Base-by-base conservation (phyloP, 2,113 vertebrate genomes). In the Haplochromis burtoni region DNA sequence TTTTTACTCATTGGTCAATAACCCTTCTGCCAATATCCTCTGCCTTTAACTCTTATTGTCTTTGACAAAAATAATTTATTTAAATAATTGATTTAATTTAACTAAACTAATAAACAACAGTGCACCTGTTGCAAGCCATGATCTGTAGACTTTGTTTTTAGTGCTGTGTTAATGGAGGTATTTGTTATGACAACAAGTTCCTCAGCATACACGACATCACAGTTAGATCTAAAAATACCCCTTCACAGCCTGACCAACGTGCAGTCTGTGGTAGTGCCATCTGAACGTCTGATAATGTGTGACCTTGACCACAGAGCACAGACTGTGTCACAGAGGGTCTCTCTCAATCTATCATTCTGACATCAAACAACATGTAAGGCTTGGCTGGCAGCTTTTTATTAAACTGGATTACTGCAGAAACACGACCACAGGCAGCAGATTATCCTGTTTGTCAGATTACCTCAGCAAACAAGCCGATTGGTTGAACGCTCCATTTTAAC, bases 131-230 rank as follows among this genome's bases (percentile, higher is more conserved):
- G 59, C 59, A 47, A 80, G 83, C 14, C 80, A 86, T 31, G 17
- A n/a, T 38, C 55, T 68, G 5, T 71, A 66, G 24, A 87, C 83
- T 83, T 84, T 81, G 57, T 76, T 76, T 82, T 63, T 33, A 29
- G 21, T 26, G 38, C 59, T 80, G 57, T 79, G 71, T 88, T 82
- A 92, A 91, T 87, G 81, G 85, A 87, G 45, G 66, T 54, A 81
- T 91, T 87, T 85, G 85, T 96, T 95, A 88, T 95, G 93, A 93
- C 93, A 95, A 94, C 94, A 93, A 89, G 90, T 88, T 88, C 78
- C 83, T 87, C 63, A 29, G 88, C 47, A 68, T 71, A 88, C 80
- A 91, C 38, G 66, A 21, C 5, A 42, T 89, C 88, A 92, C 31
- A 81, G 84, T 85, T 26, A 24, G 31, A 68, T 87, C 93, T 96